Conservation (phyloP, 2,113 vertebrate genomes). For the Ceuthmochares aereus region DNA sequence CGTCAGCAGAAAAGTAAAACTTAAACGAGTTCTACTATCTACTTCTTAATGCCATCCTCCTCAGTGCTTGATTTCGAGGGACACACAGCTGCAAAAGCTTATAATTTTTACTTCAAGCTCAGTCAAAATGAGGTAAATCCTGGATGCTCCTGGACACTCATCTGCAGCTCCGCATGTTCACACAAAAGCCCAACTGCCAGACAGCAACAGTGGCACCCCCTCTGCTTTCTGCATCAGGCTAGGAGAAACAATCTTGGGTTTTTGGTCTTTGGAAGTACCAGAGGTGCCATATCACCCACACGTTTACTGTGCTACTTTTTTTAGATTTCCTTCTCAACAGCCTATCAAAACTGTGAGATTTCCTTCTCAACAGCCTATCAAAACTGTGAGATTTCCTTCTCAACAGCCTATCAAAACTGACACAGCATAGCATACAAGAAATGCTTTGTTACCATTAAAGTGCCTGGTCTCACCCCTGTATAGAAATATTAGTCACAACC, state of each 20-base stretch:
- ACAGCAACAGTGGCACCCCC: background rate
- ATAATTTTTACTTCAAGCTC: background rate
- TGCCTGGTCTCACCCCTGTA: background rate
- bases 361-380: background rate
- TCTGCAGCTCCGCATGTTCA: background rate
- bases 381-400: background rate
- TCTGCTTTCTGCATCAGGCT: background rate
- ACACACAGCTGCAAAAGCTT: background rate
- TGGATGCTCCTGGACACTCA: background rate
- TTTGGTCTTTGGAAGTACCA: background rate
- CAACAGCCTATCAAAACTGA: background rate
- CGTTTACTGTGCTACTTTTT: background rate
- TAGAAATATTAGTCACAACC: background rate
- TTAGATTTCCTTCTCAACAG: background rate
- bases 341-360: background rate
- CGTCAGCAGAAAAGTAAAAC: background rate
- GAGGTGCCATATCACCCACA: background rate
- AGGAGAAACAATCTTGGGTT: background rate
- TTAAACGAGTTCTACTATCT: background rate
- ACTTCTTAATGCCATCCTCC: background rate
- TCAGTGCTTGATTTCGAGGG: background rate
- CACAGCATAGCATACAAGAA: background rate
- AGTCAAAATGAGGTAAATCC: background rate
- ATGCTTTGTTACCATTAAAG: background rate
- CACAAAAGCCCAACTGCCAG: accelerated